Percentiles rank a stretch among this genome's conserved stretches.
Conservation (phyloP, 2,113 vertebrate species). For the Crotalus helleri region DNA sequence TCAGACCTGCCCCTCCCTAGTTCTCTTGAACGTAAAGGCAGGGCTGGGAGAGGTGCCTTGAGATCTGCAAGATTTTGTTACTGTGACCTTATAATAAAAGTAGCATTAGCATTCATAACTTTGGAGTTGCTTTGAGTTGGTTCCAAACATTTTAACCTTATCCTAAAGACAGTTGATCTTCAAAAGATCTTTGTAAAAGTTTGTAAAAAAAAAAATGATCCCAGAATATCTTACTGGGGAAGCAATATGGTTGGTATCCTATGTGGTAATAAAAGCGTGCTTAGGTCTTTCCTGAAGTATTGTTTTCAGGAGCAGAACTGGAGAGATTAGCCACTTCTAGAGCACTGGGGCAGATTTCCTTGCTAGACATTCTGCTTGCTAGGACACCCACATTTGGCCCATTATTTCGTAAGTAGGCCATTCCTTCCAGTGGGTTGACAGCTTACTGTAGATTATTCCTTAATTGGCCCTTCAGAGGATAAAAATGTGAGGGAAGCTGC, state of each 20-base stretch:
- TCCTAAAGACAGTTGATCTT: background rate
- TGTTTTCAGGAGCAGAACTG: background rate
- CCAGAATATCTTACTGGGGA: background rate
- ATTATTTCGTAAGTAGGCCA: slow-evolving; percentile 9
- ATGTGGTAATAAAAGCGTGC: background rate
- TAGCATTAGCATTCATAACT: background rate
- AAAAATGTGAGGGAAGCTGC: slow-evolving; percentile 10
- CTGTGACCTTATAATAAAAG: background rate
- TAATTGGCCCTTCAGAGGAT: slow-evolving; percentile 31
- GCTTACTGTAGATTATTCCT: slow-evolving; percentile 3
- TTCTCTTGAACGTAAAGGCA: background rate
- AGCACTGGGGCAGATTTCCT: background rate
- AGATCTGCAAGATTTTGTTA: background rate
- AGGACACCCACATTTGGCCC: background rate
- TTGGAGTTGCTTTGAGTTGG: background rate
- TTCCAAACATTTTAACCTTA: background rate
- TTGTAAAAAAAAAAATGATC: background rate
- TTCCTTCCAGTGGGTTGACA: slow-evolving; percentile 17
- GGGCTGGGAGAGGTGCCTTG: background rate
- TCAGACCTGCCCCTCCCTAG: background rate
- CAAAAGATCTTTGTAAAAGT: background rate
- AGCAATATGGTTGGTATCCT: background rate
- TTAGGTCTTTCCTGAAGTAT: background rate
- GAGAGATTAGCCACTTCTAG: background rate
- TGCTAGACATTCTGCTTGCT: background rate